Evolutionary conservation across 2,113 vertebrate genomes (phyloP).

Genomic region (Lonchura striata): DNA sequence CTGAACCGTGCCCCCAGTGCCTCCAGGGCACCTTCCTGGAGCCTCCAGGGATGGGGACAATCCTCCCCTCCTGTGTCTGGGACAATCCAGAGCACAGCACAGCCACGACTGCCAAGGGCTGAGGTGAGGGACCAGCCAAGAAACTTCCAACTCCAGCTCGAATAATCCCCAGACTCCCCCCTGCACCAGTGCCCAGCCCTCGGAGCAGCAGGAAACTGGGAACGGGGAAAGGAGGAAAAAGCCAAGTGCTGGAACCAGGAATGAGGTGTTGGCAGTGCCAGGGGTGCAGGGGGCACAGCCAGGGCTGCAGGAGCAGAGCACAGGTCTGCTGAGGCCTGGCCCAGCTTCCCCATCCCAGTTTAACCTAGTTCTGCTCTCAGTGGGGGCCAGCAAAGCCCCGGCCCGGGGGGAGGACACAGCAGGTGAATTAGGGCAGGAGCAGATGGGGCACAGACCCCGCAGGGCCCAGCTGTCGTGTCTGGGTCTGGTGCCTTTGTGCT

Average conservation of each 20-base stretch:
- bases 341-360: neutral
- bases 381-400: slow-evolving; percentile 24
- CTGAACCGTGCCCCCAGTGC: neutral
- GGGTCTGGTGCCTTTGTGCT: neutral
- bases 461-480: slow-evolving; percentile 44
- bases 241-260: neutral
- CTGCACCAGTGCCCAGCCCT: neutral
- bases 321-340: neutral
- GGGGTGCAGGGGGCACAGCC: neutral
- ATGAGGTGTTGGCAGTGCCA: accelerated
- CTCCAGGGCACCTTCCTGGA: neutral
- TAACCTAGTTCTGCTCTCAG: slow-evolving; percentile 41
- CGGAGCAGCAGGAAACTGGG: neutral
- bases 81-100: neutral
- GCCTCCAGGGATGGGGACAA: neutral
- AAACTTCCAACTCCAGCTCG: neutral
- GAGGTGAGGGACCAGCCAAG: neutral
- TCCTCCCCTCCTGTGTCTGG: neutral
- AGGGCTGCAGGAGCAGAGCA: neutral
- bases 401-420: neutral
- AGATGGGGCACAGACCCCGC: slow-evolving; percentile 44
- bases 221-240: neutral
- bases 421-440: slow-evolving; percentile 39
- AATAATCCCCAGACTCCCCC: neutral
- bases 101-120: neutral